Evolutionary conservation across 2,113 vertebrate species (phyloP).

Genomic region (Helogale parvula): DNA sequence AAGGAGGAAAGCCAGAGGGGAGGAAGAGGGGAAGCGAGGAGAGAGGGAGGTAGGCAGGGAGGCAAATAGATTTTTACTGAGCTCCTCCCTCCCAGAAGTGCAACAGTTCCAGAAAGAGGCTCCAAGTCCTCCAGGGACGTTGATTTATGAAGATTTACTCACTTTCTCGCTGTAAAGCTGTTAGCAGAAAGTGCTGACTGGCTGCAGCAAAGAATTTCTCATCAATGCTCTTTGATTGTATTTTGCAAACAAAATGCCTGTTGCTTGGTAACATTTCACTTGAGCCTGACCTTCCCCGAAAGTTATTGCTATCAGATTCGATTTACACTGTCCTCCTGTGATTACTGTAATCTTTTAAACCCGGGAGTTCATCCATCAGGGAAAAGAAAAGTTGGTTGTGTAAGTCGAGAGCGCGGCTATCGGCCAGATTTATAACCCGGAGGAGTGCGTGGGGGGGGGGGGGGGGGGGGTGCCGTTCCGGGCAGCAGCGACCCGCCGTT

Average conservation of each 20-base stretch:
- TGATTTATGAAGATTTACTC: slow-evolving; percentile 83
- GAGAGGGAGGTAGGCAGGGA: background rate
- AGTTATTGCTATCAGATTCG: slow-evolving; percentile 92
- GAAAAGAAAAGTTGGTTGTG: slow-evolving; percentile 79
- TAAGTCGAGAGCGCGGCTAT: slow-evolving; percentile 77
- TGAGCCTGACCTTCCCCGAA: slow-evolving; percentile 89
- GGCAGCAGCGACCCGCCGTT: background rate
- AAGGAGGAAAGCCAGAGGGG: background rate
- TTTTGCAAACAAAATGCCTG: slow-evolving; percentile 90
- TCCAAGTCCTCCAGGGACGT: slow-evolving; percentile 44
- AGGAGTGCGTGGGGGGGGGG: background rate
- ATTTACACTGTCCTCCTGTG: slow-evolving; percentile 89
- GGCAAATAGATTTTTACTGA: slow-evolving; percentile 13
- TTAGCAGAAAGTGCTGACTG: slow-evolving; percentile 90
- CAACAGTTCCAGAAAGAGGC: slow-evolving; percentile 63
- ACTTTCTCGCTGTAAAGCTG: slow-evolving; percentile 76
- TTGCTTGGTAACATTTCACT: slow-evolving; percentile 94
- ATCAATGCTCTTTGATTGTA: slow-evolving; percentile 89
- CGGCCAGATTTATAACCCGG: slow-evolving; percentile 80
- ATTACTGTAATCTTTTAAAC: slow-evolving; percentile 93
- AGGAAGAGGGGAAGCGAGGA: no score
- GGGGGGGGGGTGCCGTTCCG: background rate
- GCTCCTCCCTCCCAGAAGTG: background rate
- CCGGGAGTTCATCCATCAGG: slow-evolving; percentile 84
- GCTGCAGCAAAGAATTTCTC: slow-evolving; percentile 85